Evolutionary conservation across 92 coral and sea anemone species (phyloP), one percentile per base, ranked within the genome.

Genomic region (Ricordea florida): DNA sequence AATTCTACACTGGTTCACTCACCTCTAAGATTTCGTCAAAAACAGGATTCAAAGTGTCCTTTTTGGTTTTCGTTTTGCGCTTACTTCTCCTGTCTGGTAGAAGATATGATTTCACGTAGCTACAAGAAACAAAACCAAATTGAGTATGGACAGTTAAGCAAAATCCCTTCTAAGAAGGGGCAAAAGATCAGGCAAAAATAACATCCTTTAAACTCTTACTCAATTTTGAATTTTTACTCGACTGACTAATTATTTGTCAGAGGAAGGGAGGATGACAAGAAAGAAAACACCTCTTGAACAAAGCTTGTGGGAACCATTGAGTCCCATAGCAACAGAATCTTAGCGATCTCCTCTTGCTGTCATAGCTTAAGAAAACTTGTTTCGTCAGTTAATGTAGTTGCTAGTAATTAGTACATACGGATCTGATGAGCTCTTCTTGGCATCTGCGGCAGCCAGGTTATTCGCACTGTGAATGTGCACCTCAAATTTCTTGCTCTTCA

Each of bases 31-130:
- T 43, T 29, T 96, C 97, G 21, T 92, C 97, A 64, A 70, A 96
- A 46, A 92, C 80, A 5, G 99, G 99, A 50, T 96, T 90, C 35
- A 96, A 72, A 17, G 97, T 86, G 16, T 83, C 96, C 15, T 76
- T 62, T n/a, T 85, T 74, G 8, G 82, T 86, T 71, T 89, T 96
- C 0, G 97, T 91, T 48, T 92, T 96, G 33, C 91, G 87, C 64
- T 96, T 96, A 66, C 99, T 93, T 29, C 89, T 83, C 28, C 85
- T 91, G 86, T 96, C 99, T 16, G 99, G 99, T 47, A 96, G 87
- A 44, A 96, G 88, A 63, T 96, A 92, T 2, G 92, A 85, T 56
- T 96, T 96, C 20, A 92, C 97, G 71, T 96, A 96, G 25, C 99
- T 96, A 31, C 2, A 72, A 51, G 20, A 17, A 16, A 78, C 17